These are phyloP conservation scores for Rhineura floridana DNA, from an alignment of 2,113 vertebrate genomes.

Conservation along the genomic window DNA sequence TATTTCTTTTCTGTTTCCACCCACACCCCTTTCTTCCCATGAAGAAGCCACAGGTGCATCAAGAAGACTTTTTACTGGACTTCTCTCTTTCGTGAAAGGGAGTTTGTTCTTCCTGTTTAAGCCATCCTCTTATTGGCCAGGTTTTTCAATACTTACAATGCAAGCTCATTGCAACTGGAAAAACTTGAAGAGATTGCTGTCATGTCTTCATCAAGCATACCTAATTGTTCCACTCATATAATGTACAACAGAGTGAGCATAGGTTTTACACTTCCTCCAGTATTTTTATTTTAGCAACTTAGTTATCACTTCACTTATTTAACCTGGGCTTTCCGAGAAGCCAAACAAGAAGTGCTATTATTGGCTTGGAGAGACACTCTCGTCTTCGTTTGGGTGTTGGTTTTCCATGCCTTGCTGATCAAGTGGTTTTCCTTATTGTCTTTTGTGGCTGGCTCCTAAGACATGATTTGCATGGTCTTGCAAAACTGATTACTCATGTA, in stretches of 20 bases:
- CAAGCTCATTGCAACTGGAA: slow-evolving; percentile 70
- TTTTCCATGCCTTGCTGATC: slow-evolving; percentile 47
- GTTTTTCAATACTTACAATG: slow-evolving; percentile 71
- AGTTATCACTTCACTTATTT: slow-evolving; percentile 4
- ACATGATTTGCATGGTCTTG: slow-evolving; percentile 43
- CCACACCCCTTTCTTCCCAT: not conserved
- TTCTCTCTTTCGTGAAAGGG: slow-evolving; percentile 30
- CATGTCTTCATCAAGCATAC: not conserved
- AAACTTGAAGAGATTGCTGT: slow-evolving; percentile 71
- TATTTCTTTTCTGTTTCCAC: slow-evolving; percentile 21
- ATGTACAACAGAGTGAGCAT: slow-evolving; percentile 35
- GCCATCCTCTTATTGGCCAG: slow-evolving; percentile 68
- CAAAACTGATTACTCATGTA: slow-evolving; percentile 31
- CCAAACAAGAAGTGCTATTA: slow-evolving; percentile 59
- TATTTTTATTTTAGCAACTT: slow-evolving; percentile 28
- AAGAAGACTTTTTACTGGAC: slow-evolving; percentile 12
- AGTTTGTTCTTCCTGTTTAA: slow-evolving; percentile 62
- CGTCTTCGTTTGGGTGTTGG: slow-evolving; percentile 37
- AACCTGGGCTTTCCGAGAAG: slow-evolving; percentile 32
- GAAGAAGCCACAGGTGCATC: slow-evolving; percentile 22
- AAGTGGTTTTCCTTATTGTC: slow-evolving; percentile 28
- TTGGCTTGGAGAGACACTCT: slow-evolving; percentile 29
- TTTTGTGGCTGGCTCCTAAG: slow-evolving; percentile 32
- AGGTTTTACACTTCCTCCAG: slow-evolving; percentile 23
- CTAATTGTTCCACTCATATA: slow-evolving; percentile 29